Evolutionary conservation across 2,797 vertebrate species (phyloP), one percentile per base, ranked within the genome.

Genomic region (Takifugu ocellatus): DNA sequence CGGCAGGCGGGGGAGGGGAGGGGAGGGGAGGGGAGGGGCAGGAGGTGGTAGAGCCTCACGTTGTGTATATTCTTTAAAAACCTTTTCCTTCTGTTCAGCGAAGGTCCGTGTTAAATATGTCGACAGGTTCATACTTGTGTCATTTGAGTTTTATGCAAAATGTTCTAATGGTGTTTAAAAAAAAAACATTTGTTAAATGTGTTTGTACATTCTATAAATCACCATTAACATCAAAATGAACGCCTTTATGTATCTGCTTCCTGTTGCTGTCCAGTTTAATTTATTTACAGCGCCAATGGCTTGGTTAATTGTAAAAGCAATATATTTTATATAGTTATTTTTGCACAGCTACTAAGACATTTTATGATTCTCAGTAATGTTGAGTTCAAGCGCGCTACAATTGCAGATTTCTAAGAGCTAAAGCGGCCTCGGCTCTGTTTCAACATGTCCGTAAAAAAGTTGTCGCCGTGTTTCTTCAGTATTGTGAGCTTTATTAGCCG

Each of bases 311-410:
- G 93, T 96, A 91, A 90, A 93, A 92, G 91, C 93, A 92, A 92
- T 94, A 89, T 92, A 90, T 92, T 94, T 93, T 91, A 92, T 89
- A 93, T 96, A 96, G 94, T 94, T 97, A 96, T 97, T 93, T 93
- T 97, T 97, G 96, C 96, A 99, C 95, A 98, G 94, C 96, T 97
- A 95, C 92, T 94, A 95, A 90, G 83, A 84, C 88, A 84, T 90
- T 91, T 91, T 89, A 84, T 70, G 78, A 90, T 86, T 81, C 79
- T 84, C 82, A 74, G 81, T 83, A 70, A 72, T 81, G 68, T 85
- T 84, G 77, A 79, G 84, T 84, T 78, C 78, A 84, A 84, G 81
- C 75, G 89, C 88, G 90, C 87, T 83, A 86, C 84, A 82, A 85
- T 86, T 89, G 87, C 88, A 83, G 82, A 21, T 91, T 92, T 90